These are phyloP conservation scores for Leptinotarsa texana DNA, from an alignment of 1,140 invertebrate species.

Conservation along the genomic window DNA sequence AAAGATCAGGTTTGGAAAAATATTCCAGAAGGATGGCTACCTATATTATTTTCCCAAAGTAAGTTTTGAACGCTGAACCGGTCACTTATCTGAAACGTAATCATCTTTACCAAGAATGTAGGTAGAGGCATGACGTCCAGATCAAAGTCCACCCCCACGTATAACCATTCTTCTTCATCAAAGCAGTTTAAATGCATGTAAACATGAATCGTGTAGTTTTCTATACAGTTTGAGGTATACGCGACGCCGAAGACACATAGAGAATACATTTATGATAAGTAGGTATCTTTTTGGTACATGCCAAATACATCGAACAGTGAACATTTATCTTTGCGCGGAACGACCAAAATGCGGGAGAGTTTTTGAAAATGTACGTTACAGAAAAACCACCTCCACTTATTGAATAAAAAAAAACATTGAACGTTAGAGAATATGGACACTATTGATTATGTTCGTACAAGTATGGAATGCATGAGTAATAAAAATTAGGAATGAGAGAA, in stretches of 20 bases:
- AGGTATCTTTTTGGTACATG: constrained; percentile 48
- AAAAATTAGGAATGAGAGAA: too few species aligned
- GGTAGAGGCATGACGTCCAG: background rate
- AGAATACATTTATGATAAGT: constrained; percentile 55
- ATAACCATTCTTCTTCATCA: constrained; percentile 49
- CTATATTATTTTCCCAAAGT: too few species aligned
- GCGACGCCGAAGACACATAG: constrained; percentile 58
- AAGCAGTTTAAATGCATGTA: constrained; percentile 50
- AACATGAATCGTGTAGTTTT: constrained; percentile 45
- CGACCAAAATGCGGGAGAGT: background rate
- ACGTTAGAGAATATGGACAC: too few species aligned
- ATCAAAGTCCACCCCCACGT: constrained; percentile 3
- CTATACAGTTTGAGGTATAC: constrained; percentile 56
- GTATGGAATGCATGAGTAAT: too few species aligned
- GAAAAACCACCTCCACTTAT: background rate
- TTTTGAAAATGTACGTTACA: background rate
- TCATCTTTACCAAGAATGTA: too few species aligned
- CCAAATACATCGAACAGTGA: constrained; percentile 55
- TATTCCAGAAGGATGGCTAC: too few species aligned
- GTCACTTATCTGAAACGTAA: too few species aligned
- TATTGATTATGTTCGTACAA: too few species aligned
- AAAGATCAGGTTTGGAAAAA: too few species aligned
- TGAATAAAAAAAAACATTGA: too few species aligned
- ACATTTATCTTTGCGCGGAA: constrained; percentile 33
- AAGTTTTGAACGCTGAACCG: too few species aligned